phyloP scores from a whole-genome alignment of 2,888 invertebrate genomes.

The Tridacna crocea region DNA sequence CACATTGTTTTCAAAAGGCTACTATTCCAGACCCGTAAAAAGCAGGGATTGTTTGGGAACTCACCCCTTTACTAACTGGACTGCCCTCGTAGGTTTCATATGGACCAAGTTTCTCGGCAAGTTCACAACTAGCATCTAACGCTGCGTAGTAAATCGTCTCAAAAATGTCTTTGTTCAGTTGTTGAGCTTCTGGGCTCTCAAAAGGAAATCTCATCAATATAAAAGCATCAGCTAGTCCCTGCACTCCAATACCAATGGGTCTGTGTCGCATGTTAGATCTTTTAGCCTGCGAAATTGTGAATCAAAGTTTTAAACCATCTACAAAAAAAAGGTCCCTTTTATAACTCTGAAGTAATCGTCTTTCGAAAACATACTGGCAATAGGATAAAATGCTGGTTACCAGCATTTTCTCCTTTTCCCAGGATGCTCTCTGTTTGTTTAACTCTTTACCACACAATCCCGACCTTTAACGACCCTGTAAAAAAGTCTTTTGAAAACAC shows the following conservation, averaged over 20 bases:
- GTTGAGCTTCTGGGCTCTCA: constrained; percentile 93
- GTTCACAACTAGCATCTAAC: constrained; percentile 96
- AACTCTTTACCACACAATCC: too few relatives aligned
- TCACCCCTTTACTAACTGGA: constrained; percentile 95
- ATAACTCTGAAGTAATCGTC: too few relatives aligned
- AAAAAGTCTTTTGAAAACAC: too few relatives aligned
- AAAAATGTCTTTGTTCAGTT: constrained; percentile 97
- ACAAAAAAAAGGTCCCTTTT: too few relatives aligned
- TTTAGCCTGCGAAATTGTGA: constrained; percentile 83
- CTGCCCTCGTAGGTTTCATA: constrained; percentile 96
- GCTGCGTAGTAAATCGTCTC: constrained; percentile 99
- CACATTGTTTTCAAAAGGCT: too few relatives aligned
- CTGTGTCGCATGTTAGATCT: constrained; percentile 92
- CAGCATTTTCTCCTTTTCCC: too few relatives aligned
- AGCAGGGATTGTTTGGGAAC: background rate
- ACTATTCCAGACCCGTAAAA: too few relatives aligned
- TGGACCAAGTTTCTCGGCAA: constrained; percentile 92
- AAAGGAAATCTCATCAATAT: constrained; percentile 96
- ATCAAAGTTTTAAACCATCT: too few relatives aligned
- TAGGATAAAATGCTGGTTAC: too few relatives aligned
- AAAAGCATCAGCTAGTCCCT: constrained; percentile 98
- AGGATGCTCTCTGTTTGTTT: too few relatives aligned
- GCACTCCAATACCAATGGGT: constrained; percentile 94
- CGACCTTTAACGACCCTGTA: too few relatives aligned
- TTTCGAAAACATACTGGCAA: too few relatives aligned